Evolutionary conservation across 2,888 invertebrate genomes (phyloP), one percentile per base, ranked within the genome.

Genomic region (Lottia scabra): DNA sequence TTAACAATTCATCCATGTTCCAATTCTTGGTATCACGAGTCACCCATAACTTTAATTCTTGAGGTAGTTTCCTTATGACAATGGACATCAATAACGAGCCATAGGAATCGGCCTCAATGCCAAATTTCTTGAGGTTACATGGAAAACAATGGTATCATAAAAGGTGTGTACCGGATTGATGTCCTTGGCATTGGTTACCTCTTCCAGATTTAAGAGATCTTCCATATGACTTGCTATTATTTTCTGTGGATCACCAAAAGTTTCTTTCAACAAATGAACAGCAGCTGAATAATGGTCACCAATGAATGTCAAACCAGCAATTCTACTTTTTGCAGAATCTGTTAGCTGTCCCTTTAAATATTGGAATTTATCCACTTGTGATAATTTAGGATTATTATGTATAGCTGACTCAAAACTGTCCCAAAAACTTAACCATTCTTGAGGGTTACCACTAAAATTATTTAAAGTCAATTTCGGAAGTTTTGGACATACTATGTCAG

Each of bases 251-350:
- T 71, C 56, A 43, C 68, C 68, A 48, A 68, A 71, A 63, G 65
- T 27, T 23, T 74, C 71, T 23, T 71, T 23, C 19, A 74, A 45
- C 16, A 71, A 63, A 23, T 44, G 13, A 16, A 68, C 26, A 6
- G 74, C 74, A 43, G 71, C 48, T 1, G 1, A 45, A 46, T 74
- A 74, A 45, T 74, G 71, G 38, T 74, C 74, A 66, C 71, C 69
- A 23, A 71, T 65, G 10, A 74, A 19, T 30, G 69, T 38, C 15
- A 74, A 67, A 15, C 71, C 74, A 26, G 68, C 45, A 19, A 75
- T 72, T 38, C 69, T 67, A 27, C 62, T 44, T 64, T 46, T 65
- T 38, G 74, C 68, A 63, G 68, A 65, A 26, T 69, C 71, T 38
- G 63, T 67, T 12, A 75, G 44, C 46, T 69, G 70, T 12, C 75